Evolutionary conservation across 2,888 invertebrate species (phyloP).

Genomic region (Diaperis boleti): DNA sequence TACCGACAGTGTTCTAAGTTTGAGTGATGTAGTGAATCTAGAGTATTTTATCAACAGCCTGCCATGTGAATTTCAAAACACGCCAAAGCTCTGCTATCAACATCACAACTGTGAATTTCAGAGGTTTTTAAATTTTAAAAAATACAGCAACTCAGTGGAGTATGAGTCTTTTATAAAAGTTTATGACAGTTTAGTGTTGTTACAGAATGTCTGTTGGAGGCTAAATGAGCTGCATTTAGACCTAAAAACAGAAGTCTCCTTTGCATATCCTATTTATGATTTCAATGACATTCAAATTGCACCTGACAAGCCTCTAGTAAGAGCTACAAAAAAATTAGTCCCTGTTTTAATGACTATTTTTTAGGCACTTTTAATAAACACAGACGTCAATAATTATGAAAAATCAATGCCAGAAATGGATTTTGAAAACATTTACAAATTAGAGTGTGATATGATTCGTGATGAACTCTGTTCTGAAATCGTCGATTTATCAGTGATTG

Average conservation of each 20-base stretch:
- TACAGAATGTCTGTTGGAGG: constrained; percentile 12
- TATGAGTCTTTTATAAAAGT: constrained; percentile 16
- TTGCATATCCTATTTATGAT: constrained; percentile 20
- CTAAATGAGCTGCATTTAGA: not conserved
- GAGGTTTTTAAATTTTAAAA: constrained; percentile 23
- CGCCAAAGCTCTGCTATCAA: constrained; percentile 2
- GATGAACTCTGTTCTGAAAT: constrained; percentile 22
- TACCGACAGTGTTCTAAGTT: constrained; percentile 12
- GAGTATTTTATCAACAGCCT: constrained; percentile 5
- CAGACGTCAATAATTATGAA: constrained; percentile 12
- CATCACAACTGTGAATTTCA: constrained; percentile 27
- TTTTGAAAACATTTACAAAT: constrained; percentile 24
- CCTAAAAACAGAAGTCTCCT: not conserved
- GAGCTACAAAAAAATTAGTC: not conserved
- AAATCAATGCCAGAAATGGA: constrained; percentile 5
- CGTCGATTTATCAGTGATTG: constrained; percentile 43
- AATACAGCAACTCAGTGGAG: constrained; percentile 2
- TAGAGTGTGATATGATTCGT: constrained; percentile 38
- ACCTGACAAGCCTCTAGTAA: constrained; percentile 28
- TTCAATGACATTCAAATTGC: not conserved
- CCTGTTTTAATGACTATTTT: constrained; percentile 14
- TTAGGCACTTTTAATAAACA: constrained; percentile 28
- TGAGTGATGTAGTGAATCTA: constrained; percentile 32
- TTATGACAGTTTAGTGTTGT: constrained; percentile 10
- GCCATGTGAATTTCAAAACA: constrained; percentile 14